Evolutionary conservation across 2,888 invertebrate genomes (phyloP).

Genomic region (Drosophila infuscata): DNA sequence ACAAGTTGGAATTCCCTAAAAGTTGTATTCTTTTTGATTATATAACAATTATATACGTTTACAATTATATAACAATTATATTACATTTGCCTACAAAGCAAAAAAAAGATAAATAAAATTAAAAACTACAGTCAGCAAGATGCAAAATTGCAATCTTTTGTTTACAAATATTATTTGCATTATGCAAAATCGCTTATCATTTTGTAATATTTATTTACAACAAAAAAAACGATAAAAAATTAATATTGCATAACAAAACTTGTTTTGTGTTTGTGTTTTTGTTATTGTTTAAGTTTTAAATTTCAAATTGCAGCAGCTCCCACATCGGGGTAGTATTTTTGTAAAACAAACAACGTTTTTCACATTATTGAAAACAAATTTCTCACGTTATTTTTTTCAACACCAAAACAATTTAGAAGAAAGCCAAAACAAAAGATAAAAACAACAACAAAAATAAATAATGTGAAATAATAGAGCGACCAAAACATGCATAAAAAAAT

Average conservation of each 20-base stretch:
- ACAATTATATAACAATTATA: background rate
- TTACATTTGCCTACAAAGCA: background rate
- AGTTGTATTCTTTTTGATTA: background rate
- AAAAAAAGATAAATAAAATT: background rate
- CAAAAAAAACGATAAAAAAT: background rate
- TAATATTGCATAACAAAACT: background rate
- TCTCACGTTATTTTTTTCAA: slow-evolving; percentile 44
- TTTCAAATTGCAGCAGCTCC: background rate
- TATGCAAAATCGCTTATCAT: background rate
- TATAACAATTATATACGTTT: background rate
- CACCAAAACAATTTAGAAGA: slow-evolving; percentile 55
- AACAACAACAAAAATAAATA: slow-evolving; percentile 32
- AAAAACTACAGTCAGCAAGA: background rate
- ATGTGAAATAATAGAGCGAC: slow-evolving; percentile 27
- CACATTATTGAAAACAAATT: slow-evolving; percentile 51
- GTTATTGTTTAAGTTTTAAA: background rate
- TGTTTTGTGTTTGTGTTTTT: background rate
- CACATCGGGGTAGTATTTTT: background rate
- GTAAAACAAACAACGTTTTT: slow-evolving; percentile 29
- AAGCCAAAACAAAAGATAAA: slow-evolving; percentile 44
- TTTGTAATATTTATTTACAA: background rate
- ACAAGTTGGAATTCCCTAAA: background rate
- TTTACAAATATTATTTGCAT: background rate
- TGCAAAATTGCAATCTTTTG: background rate
- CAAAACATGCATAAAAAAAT: slow-evolving; percentile 70